Conservation (phyloP, 2,888 invertebrate species). For the Brenthis hecate region DNA sequence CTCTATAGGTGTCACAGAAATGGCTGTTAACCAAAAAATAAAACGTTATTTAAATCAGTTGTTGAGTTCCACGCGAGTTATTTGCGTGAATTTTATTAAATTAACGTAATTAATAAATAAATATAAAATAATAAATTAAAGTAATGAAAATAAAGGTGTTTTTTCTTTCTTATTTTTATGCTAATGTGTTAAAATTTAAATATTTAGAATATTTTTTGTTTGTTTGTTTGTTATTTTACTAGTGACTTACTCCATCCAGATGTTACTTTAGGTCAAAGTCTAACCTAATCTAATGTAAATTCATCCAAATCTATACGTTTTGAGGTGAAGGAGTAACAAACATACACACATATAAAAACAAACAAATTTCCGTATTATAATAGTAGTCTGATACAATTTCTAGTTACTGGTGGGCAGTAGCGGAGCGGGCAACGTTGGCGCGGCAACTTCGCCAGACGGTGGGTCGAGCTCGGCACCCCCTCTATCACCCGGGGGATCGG, state of each 20-base stretch:
- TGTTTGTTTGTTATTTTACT: not conserved
- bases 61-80: not conserved
- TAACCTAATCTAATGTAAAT: no score
- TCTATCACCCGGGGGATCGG: conserved; percentile 87
- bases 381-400: conserved; percentile 41
- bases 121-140: no score
- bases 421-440: conserved; percentile 87
- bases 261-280: no score
- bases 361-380: not conserved
- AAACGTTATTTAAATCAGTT: conserved; percentile 10
- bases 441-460: conserved; percentile 88
- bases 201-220: not conserved
- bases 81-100: not conserved
- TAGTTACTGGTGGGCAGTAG: conserved; percentile 89
- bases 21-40: conserved; percentile 14
- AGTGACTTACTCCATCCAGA: no score
- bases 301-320: not conserved
- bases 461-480: conserved; percentile 89
- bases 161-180: not conserved
- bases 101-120: no score
- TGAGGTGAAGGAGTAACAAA: not conserved
- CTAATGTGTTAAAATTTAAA: not conserved
- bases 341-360: no score
- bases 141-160: not conserved
- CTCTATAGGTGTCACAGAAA: conserved; percentile 4